phyloP scores from a whole-genome alignment of 2,888 invertebrate genomes.

The Orthonevra nobilis region DNA sequence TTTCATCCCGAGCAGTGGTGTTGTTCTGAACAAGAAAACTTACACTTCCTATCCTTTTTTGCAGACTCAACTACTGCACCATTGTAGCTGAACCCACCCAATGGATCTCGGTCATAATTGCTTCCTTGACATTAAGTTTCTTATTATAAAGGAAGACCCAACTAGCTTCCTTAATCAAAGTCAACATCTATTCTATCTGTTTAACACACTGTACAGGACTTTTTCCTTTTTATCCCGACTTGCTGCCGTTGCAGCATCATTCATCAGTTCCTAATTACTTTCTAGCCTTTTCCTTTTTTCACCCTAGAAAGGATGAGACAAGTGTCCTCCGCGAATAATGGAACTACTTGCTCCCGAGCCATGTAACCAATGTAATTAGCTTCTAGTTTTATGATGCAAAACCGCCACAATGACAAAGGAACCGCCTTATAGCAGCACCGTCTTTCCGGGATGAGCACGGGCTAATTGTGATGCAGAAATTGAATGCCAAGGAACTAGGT shows the following conservation, averaged over 20 bases:
- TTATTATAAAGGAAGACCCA: too few species aligned
- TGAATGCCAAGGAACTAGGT: constrained; percentile 46
- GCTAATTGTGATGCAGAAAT: constrained; percentile 35
- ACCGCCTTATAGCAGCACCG: constrained; percentile 6
- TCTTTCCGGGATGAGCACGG: constrained; percentile 19
- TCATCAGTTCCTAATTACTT: constrained; percentile 56
- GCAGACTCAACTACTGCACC: too few species aligned
- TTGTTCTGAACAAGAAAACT: too few species aligned
- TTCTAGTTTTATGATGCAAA: constrained; percentile 45
- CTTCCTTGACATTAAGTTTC: too few species aligned
- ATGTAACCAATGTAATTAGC: constrained; percentile 56
- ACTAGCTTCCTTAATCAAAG: too few species aligned
- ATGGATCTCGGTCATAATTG: too few species aligned
- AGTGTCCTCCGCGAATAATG: constrained; percentile 39
- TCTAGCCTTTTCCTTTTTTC: constrained; percentile 20
- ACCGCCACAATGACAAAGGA: constrained; percentile 7
- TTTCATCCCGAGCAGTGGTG: too few species aligned
- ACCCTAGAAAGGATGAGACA: constrained; percentile 9
- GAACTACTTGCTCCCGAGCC: constrained; percentile 12
- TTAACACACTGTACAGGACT: not conserved
- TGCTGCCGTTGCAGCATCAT: constrained; percentile 15
- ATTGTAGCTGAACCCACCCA: too few species aligned
- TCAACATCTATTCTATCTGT: not conserved
- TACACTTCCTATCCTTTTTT: too few species aligned
- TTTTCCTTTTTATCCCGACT: constrained; percentile 2